Base-by-base conservation (phyloP, 64 coral and sea anemone species). In the Montipora cactus region DNA sequence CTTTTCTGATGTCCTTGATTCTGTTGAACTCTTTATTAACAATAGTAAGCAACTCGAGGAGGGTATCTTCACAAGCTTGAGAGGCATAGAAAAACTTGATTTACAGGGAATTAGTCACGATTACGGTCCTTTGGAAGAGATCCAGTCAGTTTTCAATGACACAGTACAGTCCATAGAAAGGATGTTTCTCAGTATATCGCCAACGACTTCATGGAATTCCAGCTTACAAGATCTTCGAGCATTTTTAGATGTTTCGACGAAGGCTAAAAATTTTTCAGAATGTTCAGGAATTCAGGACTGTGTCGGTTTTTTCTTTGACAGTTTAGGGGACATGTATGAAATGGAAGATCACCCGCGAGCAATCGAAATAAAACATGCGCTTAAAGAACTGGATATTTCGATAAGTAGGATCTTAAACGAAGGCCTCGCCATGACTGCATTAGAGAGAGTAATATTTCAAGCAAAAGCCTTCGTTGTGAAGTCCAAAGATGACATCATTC, bases 231-330 rank as follows among this genome's bases (percentile, higher is more conserved):
- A 75, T 50, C 52, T 45, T 22, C 81, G 73, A 50, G 90, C 71
- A 7, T 67, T 78, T 44, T 18, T 92, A 22, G 57, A 92, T 28
- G 52, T 92, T 18, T 25, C 79, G 11, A 21, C 91, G 8, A n/a
- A 53, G 44, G 20, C 12, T 0, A 87, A 92, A 6, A 87, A 69
- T 14, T 87, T 92, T 7, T 68, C 23, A 19, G 20, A 85, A 49
- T 92, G 91, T 86, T 87, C 81, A 25, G 91, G 91, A 22, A 78
- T 67, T 53, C n/a, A 25, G 14, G 84, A 92, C 22, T 92, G 91
- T 67, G 2, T 61, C 0, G 76, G 67, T 5, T 92, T 67, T 5
- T 92, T 87, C 44, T 87, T 77, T 51, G 64, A 87, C 19, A 77
- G 45, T 25, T 77, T 92, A 44, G 81, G 45, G 44, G 81, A 87